Evolutionary conservation across 2,113 vertebrate species (phyloP), one percentile per base, ranked within the genome.

Genomic region (Myxocyprinus asiaticus): DNA sequence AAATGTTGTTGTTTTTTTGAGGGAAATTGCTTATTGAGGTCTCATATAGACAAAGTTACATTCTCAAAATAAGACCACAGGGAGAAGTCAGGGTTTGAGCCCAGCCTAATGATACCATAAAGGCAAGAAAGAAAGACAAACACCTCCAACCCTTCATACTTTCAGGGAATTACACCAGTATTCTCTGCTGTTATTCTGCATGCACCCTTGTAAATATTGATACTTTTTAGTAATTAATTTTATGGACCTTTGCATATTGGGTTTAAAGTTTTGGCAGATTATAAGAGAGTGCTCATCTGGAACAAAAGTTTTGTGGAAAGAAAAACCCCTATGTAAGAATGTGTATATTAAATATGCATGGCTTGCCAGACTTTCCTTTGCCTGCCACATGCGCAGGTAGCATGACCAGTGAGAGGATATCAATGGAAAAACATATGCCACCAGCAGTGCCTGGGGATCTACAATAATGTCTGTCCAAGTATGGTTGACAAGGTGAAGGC

Each of bases 341-440:
- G 58, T 53, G 48, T 76, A 66, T 9, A 74, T 85, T 83, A 84
- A 83, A 81, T 81, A 83, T 86, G 78, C 80, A 81, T 82, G 71
- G 59, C 14, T 62, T 33, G 71, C 17, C 62, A 61, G 55, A 47
- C 15, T 62, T 17, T 75, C 66, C 65, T 12, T 69, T 22, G 64
- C 53, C 81, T 76, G 55, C 65, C 84, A 81, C 75, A 51, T 47
- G 58, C 0, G 68, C 71, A 78, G 77, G 70, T 80, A 84, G 82
- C 78, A 71, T 84, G 78, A 85, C 73, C 74, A 68, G 66, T 51
- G 72, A 77, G 80, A 76, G 70, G 44, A 71, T 68, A 84, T 80
- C 78, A 71, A 56, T 67, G 22, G 14, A 79, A 56, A 51, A 84
- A 83, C 80, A 84, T 48, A 79, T 76, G 80, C 51, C 78, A 80